Evolutionary conservation across 1,140 invertebrate species (phyloP).

Genomic region (Andricus grossulariae): DNA sequence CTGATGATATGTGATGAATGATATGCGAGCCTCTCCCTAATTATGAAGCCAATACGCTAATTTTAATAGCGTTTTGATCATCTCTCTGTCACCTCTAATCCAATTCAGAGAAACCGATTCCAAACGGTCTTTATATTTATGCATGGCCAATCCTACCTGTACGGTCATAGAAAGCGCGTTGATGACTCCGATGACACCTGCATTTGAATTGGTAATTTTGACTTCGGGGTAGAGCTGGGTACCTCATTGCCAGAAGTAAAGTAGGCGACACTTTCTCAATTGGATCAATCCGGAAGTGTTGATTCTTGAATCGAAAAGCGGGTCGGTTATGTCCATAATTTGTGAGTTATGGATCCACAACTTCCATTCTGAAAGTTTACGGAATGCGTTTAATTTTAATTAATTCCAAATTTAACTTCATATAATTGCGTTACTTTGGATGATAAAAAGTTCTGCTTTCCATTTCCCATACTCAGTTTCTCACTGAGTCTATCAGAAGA

Average conservation of each 20-base stretch:
- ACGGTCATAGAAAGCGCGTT: slow-evolving; percentile 54
- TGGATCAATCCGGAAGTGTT: slow-evolving; percentile 50
- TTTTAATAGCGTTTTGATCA: not conserved
- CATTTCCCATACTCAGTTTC: too few relatives aligned
- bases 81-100: not conserved
- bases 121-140: slow-evolving; percentile 16
- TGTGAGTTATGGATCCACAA: too few relatives aligned
- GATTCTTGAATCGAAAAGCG: slow-evolving; percentile 40
- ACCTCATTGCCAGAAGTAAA: slow-evolving; percentile 6
- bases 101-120: slow-evolving; percentile 19
- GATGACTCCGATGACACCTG: slow-evolving; percentile 39
- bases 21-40: not conserved
- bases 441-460: too few relatives aligned
- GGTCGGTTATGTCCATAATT: slow-evolving; percentile 41
- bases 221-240: not conserved
- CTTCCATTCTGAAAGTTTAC: too few relatives aligned
- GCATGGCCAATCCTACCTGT: slow-evolving; percentile 35
- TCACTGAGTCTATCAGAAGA: too few relatives aligned
- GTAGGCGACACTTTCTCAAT: slow-evolving; percentile 54
- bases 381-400: too few relatives aligned
- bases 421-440: too few relatives aligned
- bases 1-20: too few relatives aligned
- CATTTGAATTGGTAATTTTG: slow-evolving; percentile 42
- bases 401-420: too few relatives aligned
- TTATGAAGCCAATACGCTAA: not conserved